Evolutionary conservation across 2,888 invertebrate species (phyloP), one percentile per base, ranked within the genome.

Genomic region (Ennomos erosarius): DNA sequence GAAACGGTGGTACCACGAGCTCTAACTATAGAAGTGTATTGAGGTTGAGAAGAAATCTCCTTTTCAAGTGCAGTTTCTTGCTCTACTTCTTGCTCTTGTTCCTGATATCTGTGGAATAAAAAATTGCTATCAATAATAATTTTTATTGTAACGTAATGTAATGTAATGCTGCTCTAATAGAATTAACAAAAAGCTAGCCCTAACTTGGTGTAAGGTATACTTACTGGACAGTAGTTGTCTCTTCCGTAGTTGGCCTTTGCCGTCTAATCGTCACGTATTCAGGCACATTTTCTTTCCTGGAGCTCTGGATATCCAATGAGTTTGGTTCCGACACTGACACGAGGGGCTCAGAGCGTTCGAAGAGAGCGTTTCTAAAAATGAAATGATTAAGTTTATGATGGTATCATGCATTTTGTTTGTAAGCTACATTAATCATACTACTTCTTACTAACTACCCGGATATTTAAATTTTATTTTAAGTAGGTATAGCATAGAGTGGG

Each of bases 241-340:
- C 92, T 66, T 88, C 87, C 8, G 92, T 87, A 5, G 90, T 88
- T 1, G 93, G 93, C 65, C 94, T 88, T 58, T 92, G 93, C 70
- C 96, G 88, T 71, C 93, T 92, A 40, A 96, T 95, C 1, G 95
- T 95, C 1, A 95, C 94, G 72, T 96, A 96, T 75, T 95, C 94
- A 1, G 95, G 95, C 38, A 81, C 71, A 57, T 82, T 86, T 47
- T 90, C 90, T 39, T 85, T 79, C 13, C 88, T 75, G 0, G 84
- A 73, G 42, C 73, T 84, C 8, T 75, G 59, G 10, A 87, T 76
- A 52, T 90, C 86, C 44, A 88, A 54, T 0, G 81, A 64, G 58
- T 81, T 83, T 0, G 79, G 70, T 8, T 88, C 88, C 1, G 84
- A 79, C 4, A 85, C 81, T 0, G 88, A 66, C 0, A 85, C 76